These are phyloP conservation scores for Hirtodrosophila confusa DNA, from an alignment of 2,888 invertebrate genomes.

Conservation along the genomic window DNA sequence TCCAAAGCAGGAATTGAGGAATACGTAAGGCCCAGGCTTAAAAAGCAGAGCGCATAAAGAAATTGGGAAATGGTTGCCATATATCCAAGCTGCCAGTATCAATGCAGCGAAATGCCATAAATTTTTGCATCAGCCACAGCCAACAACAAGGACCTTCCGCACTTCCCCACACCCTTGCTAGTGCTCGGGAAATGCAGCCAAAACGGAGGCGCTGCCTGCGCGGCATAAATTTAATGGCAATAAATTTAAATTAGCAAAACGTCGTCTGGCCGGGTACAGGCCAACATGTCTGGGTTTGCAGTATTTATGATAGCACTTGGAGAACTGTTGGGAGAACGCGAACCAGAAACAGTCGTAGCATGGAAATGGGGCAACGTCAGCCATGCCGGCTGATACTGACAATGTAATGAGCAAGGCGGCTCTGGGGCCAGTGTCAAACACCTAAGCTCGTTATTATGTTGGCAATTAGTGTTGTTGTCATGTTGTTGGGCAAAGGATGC, in stretches of 20 bases:
- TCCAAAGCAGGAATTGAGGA: constrained; percentile 8
- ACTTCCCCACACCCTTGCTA: not conserved
- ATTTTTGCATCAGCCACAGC: constrained; percentile 51
- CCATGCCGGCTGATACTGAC: constrained; percentile 1
- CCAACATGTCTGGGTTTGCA: constrained; percentile 58
- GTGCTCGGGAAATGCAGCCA: constrained; percentile 22
- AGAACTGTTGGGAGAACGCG: constrained; percentile 1
- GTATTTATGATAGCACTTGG: constrained; percentile 72
- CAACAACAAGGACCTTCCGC: constrained; percentile 19
- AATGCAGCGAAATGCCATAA: constrained; percentile 71
- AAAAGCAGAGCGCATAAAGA: constrained; percentile 25
- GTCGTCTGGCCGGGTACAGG: constrained; percentile 46
- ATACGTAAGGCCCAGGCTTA: constrained; percentile 1
- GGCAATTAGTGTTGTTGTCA: constrained; percentile 51
- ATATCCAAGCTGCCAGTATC: constrained; percentile 68
- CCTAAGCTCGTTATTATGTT: constrained; percentile 37
- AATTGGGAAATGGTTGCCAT: constrained; percentile 46
- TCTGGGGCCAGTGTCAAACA: constrained; percentile 42
- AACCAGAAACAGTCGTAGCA: not conserved
- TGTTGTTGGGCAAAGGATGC: constrained; percentile 21
- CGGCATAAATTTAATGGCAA: constrained; percentile 74
- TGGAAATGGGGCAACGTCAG: constrained; percentile 2
- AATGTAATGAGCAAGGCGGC: constrained; percentile 28
- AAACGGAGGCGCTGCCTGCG: constrained; percentile 39
- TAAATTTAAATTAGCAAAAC: constrained; percentile 76